A percentile compares a stretch with the other conserved stretches of the same genome.
Evolutionary conservation across 2,888 invertebrate genomes (phyloP).

Genomic region (Eupithecia subumbrata): DNA sequence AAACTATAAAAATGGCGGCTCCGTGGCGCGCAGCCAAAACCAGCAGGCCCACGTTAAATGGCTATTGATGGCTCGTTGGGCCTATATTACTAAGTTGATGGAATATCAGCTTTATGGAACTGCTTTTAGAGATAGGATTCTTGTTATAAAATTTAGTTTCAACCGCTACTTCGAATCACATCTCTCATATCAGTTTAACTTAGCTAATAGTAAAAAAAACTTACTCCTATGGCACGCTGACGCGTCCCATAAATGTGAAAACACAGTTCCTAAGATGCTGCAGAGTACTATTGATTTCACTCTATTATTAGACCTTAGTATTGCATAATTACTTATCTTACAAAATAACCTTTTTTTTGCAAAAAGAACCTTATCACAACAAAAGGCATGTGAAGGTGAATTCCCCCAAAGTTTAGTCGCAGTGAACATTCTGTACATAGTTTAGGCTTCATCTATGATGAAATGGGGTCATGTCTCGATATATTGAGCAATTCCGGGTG

Average conservation of each 20-base stretch:
- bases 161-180: neutral
- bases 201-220: neutral
- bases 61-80: constrained; percentile 18
- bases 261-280: neutral
- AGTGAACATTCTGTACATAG: neutral
- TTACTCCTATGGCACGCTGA: neutral
- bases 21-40: constrained; percentile 29
- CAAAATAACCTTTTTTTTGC: neutral
- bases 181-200: neutral
- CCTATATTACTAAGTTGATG: constrained; percentile 6
- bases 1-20: constrained; percentile 23
- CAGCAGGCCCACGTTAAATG: constrained; percentile 29
- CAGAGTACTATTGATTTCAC: neutral
- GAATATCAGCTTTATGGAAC: constrained; percentile 9
- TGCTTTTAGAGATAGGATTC: neutral
- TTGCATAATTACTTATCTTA: neutral
- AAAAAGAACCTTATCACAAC: neutral
- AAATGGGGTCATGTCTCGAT: neutral
- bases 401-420: neutral
- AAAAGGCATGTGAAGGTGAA: neutral
- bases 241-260: neutral
- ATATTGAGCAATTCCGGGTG: neutral
- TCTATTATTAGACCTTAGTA: neutral
- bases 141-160: neutral
- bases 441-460: neutral